phyloP scores from a whole-genome alignment of 2,113 vertebrate species.

The Aythya baeri region DNA sequence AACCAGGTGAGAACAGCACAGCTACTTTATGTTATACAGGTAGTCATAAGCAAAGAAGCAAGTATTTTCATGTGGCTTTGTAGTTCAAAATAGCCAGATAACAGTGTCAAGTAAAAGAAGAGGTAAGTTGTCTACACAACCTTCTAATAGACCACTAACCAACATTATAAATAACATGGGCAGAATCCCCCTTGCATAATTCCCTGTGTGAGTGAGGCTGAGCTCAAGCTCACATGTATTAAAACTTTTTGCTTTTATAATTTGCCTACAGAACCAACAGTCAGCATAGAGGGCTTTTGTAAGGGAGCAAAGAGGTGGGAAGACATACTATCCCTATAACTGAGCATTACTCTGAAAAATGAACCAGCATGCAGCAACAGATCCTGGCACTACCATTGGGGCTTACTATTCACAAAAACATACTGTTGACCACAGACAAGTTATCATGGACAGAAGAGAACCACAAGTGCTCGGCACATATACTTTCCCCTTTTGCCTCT shows the following conservation, averaged over 20 bases:
- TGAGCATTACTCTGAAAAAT: no score
- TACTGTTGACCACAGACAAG: background rate
- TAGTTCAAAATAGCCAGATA: background rate
- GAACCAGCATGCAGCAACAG: no score
- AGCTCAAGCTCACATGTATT: background rate
- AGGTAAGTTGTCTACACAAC: background rate
- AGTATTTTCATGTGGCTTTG: background rate
- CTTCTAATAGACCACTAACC: background rate
- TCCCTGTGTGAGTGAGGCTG: background rate
- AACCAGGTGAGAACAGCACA: background rate
- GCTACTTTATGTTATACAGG: background rate
- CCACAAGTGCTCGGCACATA: no score
- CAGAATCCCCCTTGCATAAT: background rate
- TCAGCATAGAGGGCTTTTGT: background rate
- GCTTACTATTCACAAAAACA: background rate
- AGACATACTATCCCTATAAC: no score
- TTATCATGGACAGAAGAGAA: background rate
- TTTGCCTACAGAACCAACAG: background rate
- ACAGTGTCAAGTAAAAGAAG: background rate
- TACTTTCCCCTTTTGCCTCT: no score
- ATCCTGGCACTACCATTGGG: background rate
- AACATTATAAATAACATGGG: background rate
- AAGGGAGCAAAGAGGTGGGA: background rate
- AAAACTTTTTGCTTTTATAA: no score
- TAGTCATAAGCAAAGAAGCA: background rate